Evolutionary conservation across 2,113 vertebrate species (phyloP).

Genomic region (Podocnemis expansa): DNA sequence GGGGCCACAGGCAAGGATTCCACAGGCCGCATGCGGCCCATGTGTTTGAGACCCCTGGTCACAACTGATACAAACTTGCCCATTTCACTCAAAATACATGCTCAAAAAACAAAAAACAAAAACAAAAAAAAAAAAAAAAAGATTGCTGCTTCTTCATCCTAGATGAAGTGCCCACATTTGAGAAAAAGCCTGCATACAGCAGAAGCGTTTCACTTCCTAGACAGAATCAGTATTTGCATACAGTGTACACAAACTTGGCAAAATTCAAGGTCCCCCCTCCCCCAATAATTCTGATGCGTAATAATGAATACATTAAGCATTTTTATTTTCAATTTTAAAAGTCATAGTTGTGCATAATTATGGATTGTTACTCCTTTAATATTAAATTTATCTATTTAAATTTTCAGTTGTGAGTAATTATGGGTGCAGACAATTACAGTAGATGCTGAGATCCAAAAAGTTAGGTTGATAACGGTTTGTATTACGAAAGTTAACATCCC

Average conservation of each 20-base stretch:
- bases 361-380: not conserved
- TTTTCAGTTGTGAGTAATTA: not conserved
- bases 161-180: not conserved
- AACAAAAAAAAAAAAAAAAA: not conserved
- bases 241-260: fast-evolving
- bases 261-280: not conserved
- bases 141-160: not conserved
- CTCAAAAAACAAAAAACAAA: not conserved
- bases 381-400: not conserved
- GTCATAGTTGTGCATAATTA: not conserved
- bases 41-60: no score
- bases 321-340: not conserved
- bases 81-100: not conserved
- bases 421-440: not conserved
- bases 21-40: no score
- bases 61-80: not conserved
- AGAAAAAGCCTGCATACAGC: not conserved
- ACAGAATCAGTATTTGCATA: not conserved
- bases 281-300: no score
- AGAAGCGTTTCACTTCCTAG: not conserved
- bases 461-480: not conserved
- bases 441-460: not conserved
- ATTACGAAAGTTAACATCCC: not conserved
- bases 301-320: not conserved
- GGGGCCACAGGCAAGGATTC: no score